Evolutionary conservation across 2,888 invertebrate species (phyloP).

Genomic region (Mythimna vitellina): DNA sequence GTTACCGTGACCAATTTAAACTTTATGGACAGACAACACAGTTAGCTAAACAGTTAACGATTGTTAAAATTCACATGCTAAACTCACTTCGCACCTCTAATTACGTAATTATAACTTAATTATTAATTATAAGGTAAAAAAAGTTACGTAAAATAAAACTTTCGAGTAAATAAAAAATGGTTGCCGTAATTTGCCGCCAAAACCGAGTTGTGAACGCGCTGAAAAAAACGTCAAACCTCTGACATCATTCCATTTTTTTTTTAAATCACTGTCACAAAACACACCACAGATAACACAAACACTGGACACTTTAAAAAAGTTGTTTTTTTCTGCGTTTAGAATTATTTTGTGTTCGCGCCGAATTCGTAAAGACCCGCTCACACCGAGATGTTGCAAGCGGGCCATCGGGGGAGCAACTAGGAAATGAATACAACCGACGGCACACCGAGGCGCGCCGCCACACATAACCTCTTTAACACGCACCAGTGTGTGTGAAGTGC

Average conservation of each 20-base stretch:
- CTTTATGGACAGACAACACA: slow-evolving; percentile 59
- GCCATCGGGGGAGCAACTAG: slow-evolving; percentile 88
- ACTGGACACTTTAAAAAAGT: slow-evolving; percentile 60
- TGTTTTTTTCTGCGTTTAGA: slow-evolving; percentile 51
- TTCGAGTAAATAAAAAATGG: slow-evolving; percentile 38
- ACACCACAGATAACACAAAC: slow-evolving; percentile 62
- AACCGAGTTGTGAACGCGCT: slow-evolving; percentile 69
- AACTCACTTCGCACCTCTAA: slow-evolving; percentile 66
- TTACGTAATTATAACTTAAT: slow-evolving; percentile 68
- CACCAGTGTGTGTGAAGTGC: slow-evolving; percentile 76
- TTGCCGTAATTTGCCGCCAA: slow-evolving; percentile 60
- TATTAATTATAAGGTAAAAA: slow-evolving; percentile 55
- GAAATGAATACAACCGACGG: slow-evolving; percentile 84
- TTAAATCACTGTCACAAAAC: slow-evolving; percentile 66
- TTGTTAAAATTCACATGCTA: slow-evolving; percentile 69
- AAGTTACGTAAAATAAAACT: slow-evolving; percentile 58
- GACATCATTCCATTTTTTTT: slow-evolving; percentile 69
- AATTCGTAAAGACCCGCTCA: slow-evolving; percentile 87
- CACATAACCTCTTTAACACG: slow-evolving; percentile 68
- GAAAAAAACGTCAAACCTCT: slow-evolving; percentile 72
- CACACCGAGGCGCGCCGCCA: slow-evolving; percentile 78
- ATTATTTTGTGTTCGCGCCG: slow-evolving; percentile 83
- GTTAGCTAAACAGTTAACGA: slow-evolving; percentile 68
- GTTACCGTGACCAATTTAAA: slow-evolving; percentile 62
- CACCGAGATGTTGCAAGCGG: slow-evolving; percentile 88